These are phyloP conservation scores for Myiotriccus ornatus DNA, from an alignment of 2,797 vertebrate species.

Conservation along the genomic window DNA sequence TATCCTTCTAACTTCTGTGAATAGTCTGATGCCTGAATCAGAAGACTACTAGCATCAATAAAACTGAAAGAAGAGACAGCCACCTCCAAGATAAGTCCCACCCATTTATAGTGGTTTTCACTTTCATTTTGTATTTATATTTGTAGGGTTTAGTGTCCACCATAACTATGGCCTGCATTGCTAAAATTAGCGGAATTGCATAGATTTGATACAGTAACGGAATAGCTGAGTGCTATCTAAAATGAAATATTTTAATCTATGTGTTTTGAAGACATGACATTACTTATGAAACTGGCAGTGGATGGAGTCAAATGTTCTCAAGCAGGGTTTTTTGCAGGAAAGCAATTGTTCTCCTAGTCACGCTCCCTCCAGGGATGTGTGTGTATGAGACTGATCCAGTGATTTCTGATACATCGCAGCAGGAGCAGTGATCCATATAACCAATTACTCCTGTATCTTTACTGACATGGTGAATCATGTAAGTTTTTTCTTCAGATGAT, in stretches of 20 bases:
- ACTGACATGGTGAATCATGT: slow-evolving; percentile 47
- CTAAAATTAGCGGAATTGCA: not conserved
- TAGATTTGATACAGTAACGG: not conserved
- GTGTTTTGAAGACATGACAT: not conserved
- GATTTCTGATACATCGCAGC: slow-evolving; percentile 54
- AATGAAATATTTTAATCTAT: not conserved
- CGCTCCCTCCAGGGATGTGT: not conserved
- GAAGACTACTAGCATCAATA: not conserved
- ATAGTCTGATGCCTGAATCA: not conserved
- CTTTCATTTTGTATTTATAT: not conserved
- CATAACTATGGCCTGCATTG: not conserved
- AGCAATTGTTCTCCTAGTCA: slow-evolving; percentile 28
- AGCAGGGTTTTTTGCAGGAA: not conserved
- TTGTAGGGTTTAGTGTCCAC: not conserved
- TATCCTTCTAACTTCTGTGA: not conserved
- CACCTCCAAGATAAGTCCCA: not conserved
- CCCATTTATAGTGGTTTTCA: not conserved
- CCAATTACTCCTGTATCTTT: slow-evolving; percentile 59
- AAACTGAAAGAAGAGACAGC: not conserved
- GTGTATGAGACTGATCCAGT: slow-evolving; percentile 43
- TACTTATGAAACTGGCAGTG: slow-evolving; percentile 2
- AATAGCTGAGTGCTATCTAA: not conserved
- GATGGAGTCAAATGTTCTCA: not conserved
- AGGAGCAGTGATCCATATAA: slow-evolving; percentile 58
- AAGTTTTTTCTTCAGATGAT: slow-evolving; percentile 46